Evolutionary conservation across 2,797 vertebrate genomes (phyloP).

Genomic region (Cyclura pinguis): DNA sequence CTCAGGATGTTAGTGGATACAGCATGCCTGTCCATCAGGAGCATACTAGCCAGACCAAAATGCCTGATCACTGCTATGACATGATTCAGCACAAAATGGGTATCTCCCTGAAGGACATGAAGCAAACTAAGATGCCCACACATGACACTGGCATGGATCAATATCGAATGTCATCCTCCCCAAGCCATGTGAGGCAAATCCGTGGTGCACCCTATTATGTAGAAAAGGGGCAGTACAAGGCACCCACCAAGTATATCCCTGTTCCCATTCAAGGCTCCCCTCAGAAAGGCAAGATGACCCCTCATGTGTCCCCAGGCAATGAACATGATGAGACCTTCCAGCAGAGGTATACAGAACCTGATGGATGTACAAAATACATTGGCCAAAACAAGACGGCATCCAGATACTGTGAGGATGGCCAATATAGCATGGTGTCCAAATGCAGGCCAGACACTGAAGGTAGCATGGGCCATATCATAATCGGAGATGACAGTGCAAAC

Average conservation of each 20-base stretch:
- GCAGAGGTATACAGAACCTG: background rate
- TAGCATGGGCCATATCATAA: background rate
- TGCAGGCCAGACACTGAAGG: background rate
- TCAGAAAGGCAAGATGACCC: background rate
- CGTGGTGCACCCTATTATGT: background rate
- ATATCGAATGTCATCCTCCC: background rate
- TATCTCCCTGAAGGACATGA: background rate
- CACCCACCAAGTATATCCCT: background rate
- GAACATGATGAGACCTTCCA: background rate
- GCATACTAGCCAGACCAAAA: background rate
- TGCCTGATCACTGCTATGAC: background rate
- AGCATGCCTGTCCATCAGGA: background rate
- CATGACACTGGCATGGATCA: background rate
- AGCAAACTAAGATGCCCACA: background rate
- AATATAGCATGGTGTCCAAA: slow-evolving; percentile 14
- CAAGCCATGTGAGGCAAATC: background rate
- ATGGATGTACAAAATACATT: background rate
- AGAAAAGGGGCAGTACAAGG: background rate
- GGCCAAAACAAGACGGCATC: background rate
- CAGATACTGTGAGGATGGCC: background rate
- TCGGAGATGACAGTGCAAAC: background rate
- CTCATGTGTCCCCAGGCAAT: background rate
- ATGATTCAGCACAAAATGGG: background rate
- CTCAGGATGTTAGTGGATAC: background rate
- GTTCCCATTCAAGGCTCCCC: background rate